phyloP scores from a whole-genome alignment of 1,140 invertebrate genomes.

The Pseudomyrmex pallidus region DNA sequence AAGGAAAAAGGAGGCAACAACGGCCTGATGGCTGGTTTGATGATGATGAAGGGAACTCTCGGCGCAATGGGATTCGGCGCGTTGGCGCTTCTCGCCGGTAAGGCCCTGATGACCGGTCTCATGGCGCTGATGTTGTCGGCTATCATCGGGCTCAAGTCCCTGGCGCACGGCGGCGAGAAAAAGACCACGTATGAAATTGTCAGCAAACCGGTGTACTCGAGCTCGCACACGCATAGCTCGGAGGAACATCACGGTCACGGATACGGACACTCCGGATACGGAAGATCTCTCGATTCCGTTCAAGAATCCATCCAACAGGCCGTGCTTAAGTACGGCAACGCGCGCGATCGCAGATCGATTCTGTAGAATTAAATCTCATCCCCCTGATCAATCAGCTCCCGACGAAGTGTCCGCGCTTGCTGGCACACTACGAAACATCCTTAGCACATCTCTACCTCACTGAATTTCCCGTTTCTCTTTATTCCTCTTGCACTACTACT shows the following conservation, averaged over 20 bases:
- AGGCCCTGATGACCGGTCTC: slow-evolving; percentile 92
- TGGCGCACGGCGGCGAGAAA: slow-evolving; percentile 88
- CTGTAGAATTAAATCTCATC: slow-evolving; percentile 60
- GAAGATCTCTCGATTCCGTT: slow-evolving; percentile 85
- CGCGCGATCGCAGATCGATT: slow-evolving; percentile 78
- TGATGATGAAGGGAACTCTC: slow-evolving; percentile 88
- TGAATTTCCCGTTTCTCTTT: slow-evolving; percentile 39
- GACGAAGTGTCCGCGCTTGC: neutral
- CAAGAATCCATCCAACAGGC: slow-evolving; percentile 80
- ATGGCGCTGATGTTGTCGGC: slow-evolving; percentile 92
- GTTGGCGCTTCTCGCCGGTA: slow-evolving; percentile 91
- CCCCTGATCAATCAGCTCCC: slow-evolving; percentile 4
- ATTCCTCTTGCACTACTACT: neutral
- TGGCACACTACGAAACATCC: slow-evolving; percentile 52
- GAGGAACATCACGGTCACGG: slow-evolving; percentile 88
- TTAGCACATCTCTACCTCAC: slow-evolving; percentile 73
- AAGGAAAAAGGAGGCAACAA: slow-evolving; percentile 82
- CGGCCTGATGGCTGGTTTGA: slow-evolving; percentile 81
- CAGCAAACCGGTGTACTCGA: slow-evolving; percentile 91
- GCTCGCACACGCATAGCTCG: slow-evolving; percentile 90
- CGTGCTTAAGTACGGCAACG: slow-evolving; percentile 82
- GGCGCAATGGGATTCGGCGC: slow-evolving; percentile 91
- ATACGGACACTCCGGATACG: slow-evolving; percentile 85
- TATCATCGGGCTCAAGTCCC: slow-evolving; percentile 90
- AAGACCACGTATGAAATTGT: slow-evolving; percentile 94